phyloP scores from a whole-genome alignment of 2,113 vertebrate genomes.

The Lethenteron camtschaticum region DNA sequence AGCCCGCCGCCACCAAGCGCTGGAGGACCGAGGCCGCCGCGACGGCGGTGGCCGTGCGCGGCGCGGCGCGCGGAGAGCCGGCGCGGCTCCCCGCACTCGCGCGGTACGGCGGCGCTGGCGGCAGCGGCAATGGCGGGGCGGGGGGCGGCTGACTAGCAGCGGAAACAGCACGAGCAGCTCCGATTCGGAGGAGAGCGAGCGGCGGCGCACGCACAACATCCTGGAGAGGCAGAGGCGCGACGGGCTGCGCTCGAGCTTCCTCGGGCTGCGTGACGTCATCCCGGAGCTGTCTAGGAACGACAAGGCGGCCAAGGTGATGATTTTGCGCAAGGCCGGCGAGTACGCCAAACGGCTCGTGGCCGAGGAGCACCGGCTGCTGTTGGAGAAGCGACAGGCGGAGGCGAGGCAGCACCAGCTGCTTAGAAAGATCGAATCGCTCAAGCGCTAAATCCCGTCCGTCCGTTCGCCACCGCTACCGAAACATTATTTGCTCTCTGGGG shows the following conservation, averaged over 20 bases:
- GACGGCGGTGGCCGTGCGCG: slow-evolving; percentile 12
- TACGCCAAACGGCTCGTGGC: slow-evolving; percentile 43
- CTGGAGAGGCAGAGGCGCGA: slow-evolving; percentile 73
- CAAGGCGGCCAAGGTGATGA: slow-evolving; percentile 76
- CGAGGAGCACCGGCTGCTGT: slow-evolving; percentile 35
- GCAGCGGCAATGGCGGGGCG: slow-evolving; percentile 7
- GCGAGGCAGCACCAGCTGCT: slow-evolving; percentile 43
- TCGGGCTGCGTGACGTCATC: slow-evolving; percentile 54
- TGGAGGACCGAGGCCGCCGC: slow-evolving; percentile 11
- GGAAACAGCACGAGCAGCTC: slow-evolving; percentile 30
- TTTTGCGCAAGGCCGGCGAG: slow-evolving; percentile 62
- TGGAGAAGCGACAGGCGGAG: slow-evolving; percentile 49
- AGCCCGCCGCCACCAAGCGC: slow-evolving; percentile 14
- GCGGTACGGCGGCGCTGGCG: slow-evolving; percentile 7
- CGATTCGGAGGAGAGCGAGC: slow-evolving; percentile 55
- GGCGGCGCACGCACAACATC: slow-evolving; percentile 70
- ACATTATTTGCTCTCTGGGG: too few relatives aligned
- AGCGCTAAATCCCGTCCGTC: slow-evolving; percentile 15
- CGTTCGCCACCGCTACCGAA: too few relatives aligned
- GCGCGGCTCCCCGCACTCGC: neutral
- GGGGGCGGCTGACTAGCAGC: neutral
- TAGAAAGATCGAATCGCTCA: slow-evolving; percentile 39
- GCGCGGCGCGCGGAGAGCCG: neutral
- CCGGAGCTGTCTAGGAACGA: slow-evolving; percentile 45
- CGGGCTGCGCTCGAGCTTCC: slow-evolving; percentile 62